Evolutionary conservation across 2,797 vertebrate genomes (phyloP), one percentile per base, ranked within the genome.

Genomic region (Falco novaeseelandiae): DNA sequence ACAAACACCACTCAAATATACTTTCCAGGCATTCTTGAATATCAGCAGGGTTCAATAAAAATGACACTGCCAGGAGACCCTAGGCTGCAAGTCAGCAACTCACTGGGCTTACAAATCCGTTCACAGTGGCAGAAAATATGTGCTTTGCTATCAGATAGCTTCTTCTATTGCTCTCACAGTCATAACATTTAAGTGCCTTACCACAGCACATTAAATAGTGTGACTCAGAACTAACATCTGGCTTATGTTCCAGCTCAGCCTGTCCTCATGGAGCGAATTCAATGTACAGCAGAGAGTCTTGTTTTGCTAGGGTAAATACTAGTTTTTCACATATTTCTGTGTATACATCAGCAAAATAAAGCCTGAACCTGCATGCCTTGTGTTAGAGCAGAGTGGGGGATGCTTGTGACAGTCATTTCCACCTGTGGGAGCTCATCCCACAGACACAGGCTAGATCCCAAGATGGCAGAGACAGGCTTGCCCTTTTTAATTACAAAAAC

Each of bases 171-270:
- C 83, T 89, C 27, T 93, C 48, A 91, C 10, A 77, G 71, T 63
- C 81, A 48, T 81, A 89, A 93, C 32, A 87, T 81, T 83, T 84
- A 83, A 95, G 72, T 74, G n/a, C 51, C 81, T 84, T 89, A 93
- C 48, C 36, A 79, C 5, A 88, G 61, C 1, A 2, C 71, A 71
- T 83, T 83, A 89, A 94, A 77, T 70, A 87, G 22, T 29, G 32
- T 90, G 89, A 93, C 82, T 96, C 44, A 77, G 58, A 92, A 59
- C 71, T 34, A 52, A 76, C 61, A 48, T 80, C 59, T 76, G 83
- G 48, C 51, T 93, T 49, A 23, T 93, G 86, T 90, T 94, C 54
- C 46, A 80, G 25, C 16, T 71, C 40, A 52, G 51, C 42, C 32
- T 63, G 2, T 32, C 49, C 23, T 34, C 34, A 22, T 0, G 0